phyloP scores from a whole-genome alignment of 2,113 vertebrate species.

The Sclerurus mexicanus region DNA sequence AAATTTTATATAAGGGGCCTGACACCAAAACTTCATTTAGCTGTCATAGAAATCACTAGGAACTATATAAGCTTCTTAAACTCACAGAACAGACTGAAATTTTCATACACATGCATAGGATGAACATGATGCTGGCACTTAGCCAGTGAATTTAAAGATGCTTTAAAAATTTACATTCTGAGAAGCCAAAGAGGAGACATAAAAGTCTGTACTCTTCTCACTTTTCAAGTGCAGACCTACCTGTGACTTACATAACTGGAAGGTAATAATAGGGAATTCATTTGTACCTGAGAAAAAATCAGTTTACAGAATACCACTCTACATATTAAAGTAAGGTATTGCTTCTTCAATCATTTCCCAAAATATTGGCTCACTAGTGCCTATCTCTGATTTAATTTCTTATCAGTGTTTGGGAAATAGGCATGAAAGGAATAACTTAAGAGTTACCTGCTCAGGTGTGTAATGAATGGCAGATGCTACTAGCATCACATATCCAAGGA shows the following conservation, averaged over 20 bases:
- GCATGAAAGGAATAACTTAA: neutral
- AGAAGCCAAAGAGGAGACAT: neutral
- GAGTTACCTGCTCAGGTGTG: neutral
- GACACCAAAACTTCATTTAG: constrained; percentile 38
- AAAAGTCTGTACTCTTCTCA: neutral
- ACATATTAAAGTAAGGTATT: neutral
- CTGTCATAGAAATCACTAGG: neutral
- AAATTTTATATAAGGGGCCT: neutral
- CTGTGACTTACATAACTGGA: neutral
- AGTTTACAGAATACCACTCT: neutral
- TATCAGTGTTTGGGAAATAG: neutral
- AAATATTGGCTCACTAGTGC: neutral
- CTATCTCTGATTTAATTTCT: neutral
- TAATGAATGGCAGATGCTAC: neutral
- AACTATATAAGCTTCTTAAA: constrained; percentile 47
- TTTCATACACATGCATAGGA: neutral
- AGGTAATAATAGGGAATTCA: neutral
- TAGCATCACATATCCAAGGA: neutral
- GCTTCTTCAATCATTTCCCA: neutral
- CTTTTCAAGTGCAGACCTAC: neutral
- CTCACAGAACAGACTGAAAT: neutral
- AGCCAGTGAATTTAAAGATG: neutral
- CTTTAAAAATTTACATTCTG: constrained; percentile 43
- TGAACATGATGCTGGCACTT: neutral
- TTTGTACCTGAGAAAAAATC: neutral